These are phyloP conservation scores for Agapornis roseicollis DNA, from an alignment of 2,113 vertebrate species.

Conservation along the genomic window DNA sequence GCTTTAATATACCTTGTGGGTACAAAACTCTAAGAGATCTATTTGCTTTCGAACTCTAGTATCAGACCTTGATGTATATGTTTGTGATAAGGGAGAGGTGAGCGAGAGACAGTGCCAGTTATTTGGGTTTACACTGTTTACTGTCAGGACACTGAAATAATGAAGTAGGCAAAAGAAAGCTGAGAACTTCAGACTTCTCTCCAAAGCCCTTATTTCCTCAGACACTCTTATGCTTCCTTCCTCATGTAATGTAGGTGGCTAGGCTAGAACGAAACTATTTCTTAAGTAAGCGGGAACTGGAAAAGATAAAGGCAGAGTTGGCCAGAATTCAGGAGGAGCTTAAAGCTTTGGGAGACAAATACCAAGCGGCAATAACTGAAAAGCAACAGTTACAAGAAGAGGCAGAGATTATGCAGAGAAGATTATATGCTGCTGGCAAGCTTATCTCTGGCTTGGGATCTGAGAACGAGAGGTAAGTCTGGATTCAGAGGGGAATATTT, in stretches of 20 bases:
- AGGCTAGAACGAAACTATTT: slow-evolving; percentile 88
- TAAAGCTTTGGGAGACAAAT: slow-evolving; percentile 82
- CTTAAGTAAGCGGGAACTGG: slow-evolving; percentile 85
- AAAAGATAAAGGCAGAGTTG: slow-evolving; percentile 86
- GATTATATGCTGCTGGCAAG: slow-evolving; percentile 90
- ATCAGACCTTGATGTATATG: not conserved
- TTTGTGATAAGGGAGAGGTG: not conserved
- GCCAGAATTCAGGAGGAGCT: slow-evolving; percentile 83
- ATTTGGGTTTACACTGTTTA: not conserved
- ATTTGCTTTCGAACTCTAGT: not conserved
- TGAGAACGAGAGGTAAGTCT: slow-evolving; percentile 87
- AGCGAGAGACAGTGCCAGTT: not conserved
- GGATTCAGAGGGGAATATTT: not conserved
- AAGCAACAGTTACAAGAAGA: slow-evolving; percentile 89
- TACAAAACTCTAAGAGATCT: not conserved
- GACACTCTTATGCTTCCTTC: not conserved
- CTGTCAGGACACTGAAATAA: not conserved
- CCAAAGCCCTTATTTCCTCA: not conserved
- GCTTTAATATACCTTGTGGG: not conserved
- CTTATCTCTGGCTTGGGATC: slow-evolving; percentile 92
- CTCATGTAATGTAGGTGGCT: slow-evolving; percentile 80
- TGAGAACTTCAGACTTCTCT: not conserved
- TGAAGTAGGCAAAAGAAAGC: not conserved
- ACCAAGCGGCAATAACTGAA: slow-evolving; percentile 83
- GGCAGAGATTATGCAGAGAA: slow-evolving; percentile 92